phyloP scores from a whole-genome alignment of 2,888 invertebrate species.

The Pocota personata region DNA sequence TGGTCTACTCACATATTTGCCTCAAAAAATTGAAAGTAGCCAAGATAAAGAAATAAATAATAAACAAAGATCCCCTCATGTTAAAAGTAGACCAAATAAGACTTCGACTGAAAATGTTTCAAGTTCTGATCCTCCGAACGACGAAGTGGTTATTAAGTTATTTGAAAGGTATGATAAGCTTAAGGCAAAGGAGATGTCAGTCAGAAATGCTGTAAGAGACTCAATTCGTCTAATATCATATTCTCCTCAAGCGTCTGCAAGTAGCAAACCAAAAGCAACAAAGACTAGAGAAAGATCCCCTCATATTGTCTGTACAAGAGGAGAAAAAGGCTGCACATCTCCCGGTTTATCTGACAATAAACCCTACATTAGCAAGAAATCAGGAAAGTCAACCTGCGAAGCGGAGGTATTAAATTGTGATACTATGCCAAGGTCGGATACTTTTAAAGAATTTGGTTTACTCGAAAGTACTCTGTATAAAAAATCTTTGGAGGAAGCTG shows the following conservation, averaged over 20 bases:
- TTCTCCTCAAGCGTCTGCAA: no score
- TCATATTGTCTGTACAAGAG: slow-evolving; percentile 66
- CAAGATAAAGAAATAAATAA: no score
- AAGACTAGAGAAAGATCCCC: slow-evolving; percentile 10
- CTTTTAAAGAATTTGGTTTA: neutral
- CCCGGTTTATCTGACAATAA: slow-evolving; percentile 64
- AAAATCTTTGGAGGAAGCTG: slow-evolving; percentile 8
- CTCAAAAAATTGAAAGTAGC: no score
- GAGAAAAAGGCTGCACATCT: slow-evolving; percentile 71
- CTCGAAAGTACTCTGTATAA: slow-evolving; percentile 31
- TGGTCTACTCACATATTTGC: no score
- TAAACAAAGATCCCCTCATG: no score
- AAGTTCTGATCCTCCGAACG: no score
- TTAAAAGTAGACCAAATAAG: no score
- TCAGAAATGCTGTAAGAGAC: no score
- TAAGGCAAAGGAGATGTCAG: neutral
- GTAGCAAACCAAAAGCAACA: neutral
- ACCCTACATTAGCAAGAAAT: neutral
- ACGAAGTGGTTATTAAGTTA: neutral
- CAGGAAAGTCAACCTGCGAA: no score
- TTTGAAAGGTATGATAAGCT: neutral
- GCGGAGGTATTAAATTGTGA: neutral
- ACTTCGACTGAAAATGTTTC: no score
- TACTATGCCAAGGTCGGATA: no score
- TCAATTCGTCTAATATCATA: no score